Evolutionary conservation across 2,888 invertebrate species (phyloP), one percentile per base, ranked within the genome.

Genomic region (Xanthia icteritia): DNA sequence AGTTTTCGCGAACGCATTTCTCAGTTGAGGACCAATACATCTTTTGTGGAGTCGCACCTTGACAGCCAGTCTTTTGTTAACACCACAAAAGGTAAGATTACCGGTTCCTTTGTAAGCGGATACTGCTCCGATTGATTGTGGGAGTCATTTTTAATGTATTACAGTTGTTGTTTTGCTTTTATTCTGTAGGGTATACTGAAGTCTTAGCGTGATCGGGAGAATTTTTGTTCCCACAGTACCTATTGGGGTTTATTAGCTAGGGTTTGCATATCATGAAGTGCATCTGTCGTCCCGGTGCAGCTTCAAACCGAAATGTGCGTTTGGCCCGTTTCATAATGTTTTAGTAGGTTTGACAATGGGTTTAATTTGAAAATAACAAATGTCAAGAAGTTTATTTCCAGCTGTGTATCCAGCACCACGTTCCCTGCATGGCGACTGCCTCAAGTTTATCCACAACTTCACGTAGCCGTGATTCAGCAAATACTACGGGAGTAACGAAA

Each of bases 41-140:
- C 91, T 90, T 90, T 92, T 95, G 94, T 91, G 81, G 81, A 78
- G 69, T 83, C 87, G 91, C 95, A 95, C 95, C 95, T 95, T 95
- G 93, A 92, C 90, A 84, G 82, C 75, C 85, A 86, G 73, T 65
- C 90, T 88, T 91, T 95, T 95, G 94, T 94, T 88, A 76, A 76
- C 80, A 78, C 79, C 81, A 90, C 91, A 92, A 91, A 91, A 89
- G 89, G 84, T 80, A 88, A 92, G 92, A 93, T 94, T 93, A 93
- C 92, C 91, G 93, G 91, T 89, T 89, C 89, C 91, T 93, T 94
- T 94, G 93, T 92, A 91, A 93, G 89, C 80, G 88, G 92, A 95
- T 92, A 92, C 92, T 89, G 86, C 86, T 89, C 83, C 75, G 84
- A 86, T 86, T 87, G 87, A 87, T 89, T 89, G 90, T 91, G 90